These are phyloP conservation scores for Timema podura DNA, from an alignment of 2,888 invertebrate species.

Conservation along the genomic window DNA sequence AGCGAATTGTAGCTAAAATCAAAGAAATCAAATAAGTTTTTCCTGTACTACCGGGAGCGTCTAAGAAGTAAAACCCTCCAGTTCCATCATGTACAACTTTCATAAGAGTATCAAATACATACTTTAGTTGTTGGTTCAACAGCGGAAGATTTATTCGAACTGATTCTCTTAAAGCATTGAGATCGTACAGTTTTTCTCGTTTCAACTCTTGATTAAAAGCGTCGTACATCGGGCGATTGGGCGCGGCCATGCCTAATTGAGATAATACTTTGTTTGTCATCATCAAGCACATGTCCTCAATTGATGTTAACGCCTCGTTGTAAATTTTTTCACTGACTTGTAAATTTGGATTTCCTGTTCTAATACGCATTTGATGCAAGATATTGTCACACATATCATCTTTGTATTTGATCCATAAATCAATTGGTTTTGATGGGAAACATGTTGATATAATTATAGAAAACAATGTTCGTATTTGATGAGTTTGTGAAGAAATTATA, in stretches of 20 bases:
- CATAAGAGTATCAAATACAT: background rate
- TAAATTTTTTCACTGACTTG: background rate
- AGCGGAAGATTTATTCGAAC: constrained; percentile 7
- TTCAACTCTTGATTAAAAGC: background rate
- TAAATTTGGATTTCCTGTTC: background rate
- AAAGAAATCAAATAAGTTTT: too few species aligned
- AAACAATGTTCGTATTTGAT: constrained; percentile 8
- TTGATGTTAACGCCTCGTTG: background rate
- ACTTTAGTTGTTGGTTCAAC: background rate
- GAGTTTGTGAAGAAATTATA: background rate
- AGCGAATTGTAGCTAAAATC: background rate
- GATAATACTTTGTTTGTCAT: background rate
- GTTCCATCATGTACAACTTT: background rate
- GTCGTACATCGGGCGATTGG: background rate
- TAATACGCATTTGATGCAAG: background rate
- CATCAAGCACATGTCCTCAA: background rate
- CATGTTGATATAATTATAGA: constrained; percentile 5
- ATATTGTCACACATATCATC: constrained; percentile 3
- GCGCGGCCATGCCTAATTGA: background rate
- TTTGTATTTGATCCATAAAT: constrained; percentile 1
- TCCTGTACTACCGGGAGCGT: too few species aligned
- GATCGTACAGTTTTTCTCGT: background rate
- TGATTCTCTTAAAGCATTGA: background rate
- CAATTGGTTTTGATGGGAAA: background rate
- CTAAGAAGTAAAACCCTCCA: background rate